These are phyloP conservation scores for Schizotus pectinicornis DNA, from an alignment of 2,888 invertebrate genomes.

Conservation along the genomic window DNA sequence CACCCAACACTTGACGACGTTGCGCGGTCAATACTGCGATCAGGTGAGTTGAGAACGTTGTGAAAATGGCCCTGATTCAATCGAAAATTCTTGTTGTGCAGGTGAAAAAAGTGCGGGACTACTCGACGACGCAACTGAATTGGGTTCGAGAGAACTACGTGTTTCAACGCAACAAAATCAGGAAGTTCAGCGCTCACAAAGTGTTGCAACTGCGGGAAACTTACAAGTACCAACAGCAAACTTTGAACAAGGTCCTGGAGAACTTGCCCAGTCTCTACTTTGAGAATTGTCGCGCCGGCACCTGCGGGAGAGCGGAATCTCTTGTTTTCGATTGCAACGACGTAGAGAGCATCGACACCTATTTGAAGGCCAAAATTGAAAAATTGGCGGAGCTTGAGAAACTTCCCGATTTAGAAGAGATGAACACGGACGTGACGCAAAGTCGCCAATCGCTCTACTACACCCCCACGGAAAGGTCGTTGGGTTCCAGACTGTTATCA, in stretches of 20 bases:
- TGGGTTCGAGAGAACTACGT: slow-evolving; percentile 96
- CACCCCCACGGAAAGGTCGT: slow-evolving; percentile 77
- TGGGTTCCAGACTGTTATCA: slow-evolving; percentile 57
- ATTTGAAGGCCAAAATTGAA: slow-evolving; percentile 72
- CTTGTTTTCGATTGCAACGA: slow-evolving; percentile 72
- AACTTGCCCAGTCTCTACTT: slow-evolving; percentile 89
- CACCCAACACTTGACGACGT: slow-evolving; percentile 81
- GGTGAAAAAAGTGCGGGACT: slow-evolving; percentile 91
- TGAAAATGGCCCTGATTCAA: slow-evolving; percentile 1
- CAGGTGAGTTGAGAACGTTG: slow-evolving; percentile 67
- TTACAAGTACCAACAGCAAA: slow-evolving; percentile 95
- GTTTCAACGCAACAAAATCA: slow-evolving; percentile 91
- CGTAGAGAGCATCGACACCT: slow-evolving; percentile 69
- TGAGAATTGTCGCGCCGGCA: slow-evolving; percentile 90
- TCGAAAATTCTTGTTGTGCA: slow-evolving; percentile 53
- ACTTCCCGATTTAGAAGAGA: slow-evolving; percentile 62
- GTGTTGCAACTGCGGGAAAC: slow-evolving; percentile 87
- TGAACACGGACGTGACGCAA: slow-evolving; percentile 62
- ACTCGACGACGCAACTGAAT: slow-evolving; percentile 88
- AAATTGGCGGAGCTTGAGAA: slow-evolving; percentile 67
- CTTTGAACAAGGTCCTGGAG: slow-evolving; percentile 91
- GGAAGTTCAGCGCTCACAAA: slow-evolving; percentile 94
- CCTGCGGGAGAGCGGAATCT: slow-evolving; percentile 78
- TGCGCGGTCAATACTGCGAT: slow-evolving; percentile 91
- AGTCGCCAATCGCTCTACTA: slow-evolving; percentile 80